Evolutionary conservation across 1,140 invertebrate species (phyloP), one percentile per base, ranked within the genome.

Genomic region (Bombus pyrosoma): DNA sequence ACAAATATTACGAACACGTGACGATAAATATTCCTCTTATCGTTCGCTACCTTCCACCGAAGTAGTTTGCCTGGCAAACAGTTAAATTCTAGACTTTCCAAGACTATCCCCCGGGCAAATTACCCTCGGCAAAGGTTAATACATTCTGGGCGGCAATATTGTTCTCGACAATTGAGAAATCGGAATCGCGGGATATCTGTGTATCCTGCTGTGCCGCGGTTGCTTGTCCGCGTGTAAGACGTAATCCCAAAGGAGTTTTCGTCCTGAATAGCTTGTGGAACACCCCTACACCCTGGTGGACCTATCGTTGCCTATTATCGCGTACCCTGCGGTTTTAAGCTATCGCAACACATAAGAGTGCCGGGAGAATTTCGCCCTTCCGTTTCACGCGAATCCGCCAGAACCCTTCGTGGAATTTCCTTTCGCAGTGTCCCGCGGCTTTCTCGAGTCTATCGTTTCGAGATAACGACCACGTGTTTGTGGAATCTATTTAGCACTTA

Each of bases 231-330:
- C 79, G 43, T 76, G 34, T 47, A 86, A 89, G 87, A 89, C 88
- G 71, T 34, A 18, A 41, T 83, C 87, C 77, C 81, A 59, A 72
- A 80, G 88, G 88, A 89, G 87, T 66, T 71, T 68, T 74, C 66
- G 80, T 78, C 2, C 59, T 69, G 76, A 86, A 85, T 86, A 62
- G 66, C 72, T 73, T n/a, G 77, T 81, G 81, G 88, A 89, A 85
- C 89, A 81, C 77, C 37, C 85, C 90, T 89, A 91, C 79, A 82
- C n/a, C 41, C 83, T 75, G 85, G 34, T 76, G 83, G 87, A 91
- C 90, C 90, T 93, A 94, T 94, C 94, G 91, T 82, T 90, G 73
- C 79, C 88, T 88, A 93, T 94, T 94, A 94, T 94, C 92, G 92
- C 93, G 84, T 87, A 91, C 86, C 91, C 91, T 88, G 93, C 91